Conservation (phyloP, 2,888 invertebrate species). For the Autographa gamma region DNA sequence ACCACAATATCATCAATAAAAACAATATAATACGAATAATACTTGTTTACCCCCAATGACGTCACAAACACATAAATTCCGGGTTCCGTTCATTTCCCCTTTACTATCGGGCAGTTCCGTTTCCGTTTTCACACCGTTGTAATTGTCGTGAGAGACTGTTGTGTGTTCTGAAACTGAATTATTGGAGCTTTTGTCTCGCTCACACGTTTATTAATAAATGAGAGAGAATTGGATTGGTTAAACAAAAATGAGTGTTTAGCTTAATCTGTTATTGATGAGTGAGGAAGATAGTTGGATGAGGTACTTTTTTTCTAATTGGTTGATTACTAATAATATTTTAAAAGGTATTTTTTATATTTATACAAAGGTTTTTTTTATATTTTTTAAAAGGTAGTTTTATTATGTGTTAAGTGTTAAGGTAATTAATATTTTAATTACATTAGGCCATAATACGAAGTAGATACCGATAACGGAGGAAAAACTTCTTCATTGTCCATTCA, state of each 20-base stretch:
- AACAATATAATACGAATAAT: conserved; percentile 53
- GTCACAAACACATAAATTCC: conserved; percentile 66
- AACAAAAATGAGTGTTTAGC: conserved; percentile 32
- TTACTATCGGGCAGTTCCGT: conserved; percentile 71
- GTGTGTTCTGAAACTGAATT: conserved; percentile 70
- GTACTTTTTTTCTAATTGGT: conserved; percentile 20
- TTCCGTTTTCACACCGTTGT: conserved; percentile 81
- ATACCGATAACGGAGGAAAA: too few relatives aligned
- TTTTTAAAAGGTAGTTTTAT: too few relatives aligned
- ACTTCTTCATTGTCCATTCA: too few relatives aligned
- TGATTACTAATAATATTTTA: too few relatives aligned
- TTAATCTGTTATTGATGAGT: conserved; percentile 49
- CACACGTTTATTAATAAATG: conserved; percentile 29
- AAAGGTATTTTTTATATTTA: too few relatives aligned
- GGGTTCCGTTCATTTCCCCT: conserved; percentile 59
- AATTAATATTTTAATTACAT: too few relatives aligned
- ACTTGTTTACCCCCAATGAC: conserved; percentile 55
- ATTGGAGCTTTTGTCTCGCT: conserved; percentile 63
- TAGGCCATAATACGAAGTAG: too few relatives aligned
- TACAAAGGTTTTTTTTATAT: too few relatives aligned
- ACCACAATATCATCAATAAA: conserved; percentile 41
- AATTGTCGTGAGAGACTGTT: conserved; percentile 80
- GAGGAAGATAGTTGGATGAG: conserved; percentile 52
- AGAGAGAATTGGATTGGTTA: conserved; percentile 60
- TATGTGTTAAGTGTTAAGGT: too few relatives aligned